These are phyloP conservation scores for Platysternon megacephalum DNA, from an alignment of 2,113 vertebrate species.

Conservation along the genomic window DNA sequence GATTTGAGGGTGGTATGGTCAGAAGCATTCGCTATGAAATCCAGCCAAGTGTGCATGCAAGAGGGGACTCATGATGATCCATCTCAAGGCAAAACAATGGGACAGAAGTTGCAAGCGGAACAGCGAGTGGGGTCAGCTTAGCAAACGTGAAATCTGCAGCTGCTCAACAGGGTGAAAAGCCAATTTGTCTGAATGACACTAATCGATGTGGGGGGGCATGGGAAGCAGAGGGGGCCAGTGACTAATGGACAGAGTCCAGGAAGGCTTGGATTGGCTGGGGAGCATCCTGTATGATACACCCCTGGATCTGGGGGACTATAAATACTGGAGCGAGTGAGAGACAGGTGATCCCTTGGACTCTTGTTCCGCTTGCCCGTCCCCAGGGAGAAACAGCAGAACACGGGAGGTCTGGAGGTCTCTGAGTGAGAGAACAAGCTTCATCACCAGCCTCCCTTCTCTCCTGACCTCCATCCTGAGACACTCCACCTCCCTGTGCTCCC, in stretches of 20 bases:
- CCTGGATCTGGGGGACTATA: conserved; percentile 41
- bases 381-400: background rate
- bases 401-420: background rate
- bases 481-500: background rate
- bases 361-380: background rate
- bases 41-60: background rate
- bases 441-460: background rate
- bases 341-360: background rate
- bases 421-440: background rate
- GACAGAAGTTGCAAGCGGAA: background rate
- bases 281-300: background rate
- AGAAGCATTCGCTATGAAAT: background rate
- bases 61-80: background rate
- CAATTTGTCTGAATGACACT: background rate
- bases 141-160: conserved; percentile 1
- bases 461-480: background rate
- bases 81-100: conserved; percentile 38
- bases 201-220: background rate
- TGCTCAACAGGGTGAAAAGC: conserved; percentile 3
- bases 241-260: conserved; percentile 26
- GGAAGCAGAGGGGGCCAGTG: background rate
- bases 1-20: conserved; percentile 1
- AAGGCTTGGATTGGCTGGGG: conserved; percentile 56
- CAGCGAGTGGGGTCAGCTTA: background rate
- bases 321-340: conserved; percentile 23